These are phyloP conservation scores for Clostera curtula DNA, from an alignment of 2,888 invertebrate species.

Conservation along the genomic window DNA sequence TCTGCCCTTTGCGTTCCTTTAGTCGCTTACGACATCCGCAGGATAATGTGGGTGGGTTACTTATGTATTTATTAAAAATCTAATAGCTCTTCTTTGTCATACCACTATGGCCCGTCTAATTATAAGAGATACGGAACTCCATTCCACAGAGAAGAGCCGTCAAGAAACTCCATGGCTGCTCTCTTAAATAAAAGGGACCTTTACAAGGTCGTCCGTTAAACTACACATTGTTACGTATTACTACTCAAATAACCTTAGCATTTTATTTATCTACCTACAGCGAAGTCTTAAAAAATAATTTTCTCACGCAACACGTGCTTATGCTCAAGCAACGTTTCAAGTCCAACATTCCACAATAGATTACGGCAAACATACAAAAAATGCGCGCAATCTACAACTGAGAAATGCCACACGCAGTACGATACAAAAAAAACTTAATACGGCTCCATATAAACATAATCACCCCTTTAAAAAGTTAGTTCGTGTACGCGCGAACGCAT, in stretches of 20 bases:
- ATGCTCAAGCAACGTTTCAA: constrained; percentile 20
- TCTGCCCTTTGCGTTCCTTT: too few relatives aligned
- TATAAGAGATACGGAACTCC: too few relatives aligned
- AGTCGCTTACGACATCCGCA: too few relatives aligned
- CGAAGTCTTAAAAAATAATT: background rate
- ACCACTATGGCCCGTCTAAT: too few relatives aligned
- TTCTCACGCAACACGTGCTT: constrained; percentile 16
- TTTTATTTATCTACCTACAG: background rate
- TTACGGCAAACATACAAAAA: constrained; percentile 13
- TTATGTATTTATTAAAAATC: too few relatives aligned
- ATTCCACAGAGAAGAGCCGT: too few relatives aligned
- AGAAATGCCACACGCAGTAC: constrained; percentile 25
- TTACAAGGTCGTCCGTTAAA: too few relatives aligned
- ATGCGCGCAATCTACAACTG: constrained; percentile 6
- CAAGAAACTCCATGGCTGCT: too few relatives aligned
- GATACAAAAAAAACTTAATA: constrained; percentile 13
- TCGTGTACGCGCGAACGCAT: constrained; percentile 54
- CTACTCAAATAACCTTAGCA: background rate
- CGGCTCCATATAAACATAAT: constrained; percentile 29
- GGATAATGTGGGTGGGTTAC: too few relatives aligned
- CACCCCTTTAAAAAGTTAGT: constrained; percentile 51
- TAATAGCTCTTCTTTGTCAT: too few relatives aligned
- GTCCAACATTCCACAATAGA: constrained; percentile 22
- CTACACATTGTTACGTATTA: too few relatives aligned
- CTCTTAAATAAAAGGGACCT: too few relatives aligned